Evolutionary conservation across 2,797 vertebrate species (phyloP).

Genomic region (Myripristis murdjan): DNA sequence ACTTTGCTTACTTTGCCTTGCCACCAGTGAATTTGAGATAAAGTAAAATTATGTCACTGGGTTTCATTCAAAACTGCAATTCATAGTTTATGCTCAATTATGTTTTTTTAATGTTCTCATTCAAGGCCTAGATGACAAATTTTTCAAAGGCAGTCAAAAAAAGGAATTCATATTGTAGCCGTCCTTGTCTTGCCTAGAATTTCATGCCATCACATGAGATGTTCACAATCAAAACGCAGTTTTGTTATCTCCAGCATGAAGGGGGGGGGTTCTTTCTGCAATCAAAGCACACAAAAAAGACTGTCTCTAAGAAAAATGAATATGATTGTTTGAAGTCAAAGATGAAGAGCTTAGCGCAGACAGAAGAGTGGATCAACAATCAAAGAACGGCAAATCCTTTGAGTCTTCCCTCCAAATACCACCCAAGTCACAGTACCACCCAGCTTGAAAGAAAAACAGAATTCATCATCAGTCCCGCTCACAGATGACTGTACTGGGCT

Average conservation of each 20-base stretch:
- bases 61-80: not conserved
- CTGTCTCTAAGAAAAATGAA: conserved; percentile 37
- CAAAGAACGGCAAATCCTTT: conserved; percentile 60
- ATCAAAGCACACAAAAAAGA: conserved; percentile 43
- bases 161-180: not conserved
- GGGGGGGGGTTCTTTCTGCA: not conserved
- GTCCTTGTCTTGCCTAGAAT: not conserved
- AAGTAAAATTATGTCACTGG: not conserved
- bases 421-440: conserved; percentile 76
- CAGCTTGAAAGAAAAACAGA: conserved; percentile 64
- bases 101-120: conserved; percentile 1
- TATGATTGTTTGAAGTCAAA: conserved; percentile 41
- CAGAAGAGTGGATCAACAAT: conserved; percentile 46
- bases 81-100: conserved; percentile 1
- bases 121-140: not conserved
- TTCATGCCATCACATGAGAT: conserved; percentile 13
- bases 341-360: conserved; percentile 40
- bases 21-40: not conserved
- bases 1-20: not conserved
- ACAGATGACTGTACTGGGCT: conserved; percentile 37
- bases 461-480: conserved; percentile 43
- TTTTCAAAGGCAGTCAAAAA: conserved; percentile 17
- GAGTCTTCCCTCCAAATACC: conserved; percentile 58
- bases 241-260: conserved; percentile 19
- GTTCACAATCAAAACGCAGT: not conserved